Conservation (phyloP, 2,888 invertebrate genomes). For the Drosophila cracens region DNA sequence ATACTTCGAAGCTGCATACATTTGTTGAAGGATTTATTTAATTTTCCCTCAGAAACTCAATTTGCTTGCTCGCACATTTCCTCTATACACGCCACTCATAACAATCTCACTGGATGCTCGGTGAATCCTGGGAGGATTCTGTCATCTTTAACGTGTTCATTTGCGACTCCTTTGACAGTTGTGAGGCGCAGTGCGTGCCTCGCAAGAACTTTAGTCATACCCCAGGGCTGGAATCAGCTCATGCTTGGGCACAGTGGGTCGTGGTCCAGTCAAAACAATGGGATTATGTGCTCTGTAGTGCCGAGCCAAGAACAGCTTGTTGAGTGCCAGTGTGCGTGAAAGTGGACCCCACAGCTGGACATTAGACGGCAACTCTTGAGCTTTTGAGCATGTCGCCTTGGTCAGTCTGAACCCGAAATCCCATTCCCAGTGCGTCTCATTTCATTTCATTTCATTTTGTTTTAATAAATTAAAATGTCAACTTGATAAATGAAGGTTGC, state of each 20-base stretch:
- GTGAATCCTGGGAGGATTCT: conserved; percentile 50
- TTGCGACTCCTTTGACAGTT: conserved; percentile 58
- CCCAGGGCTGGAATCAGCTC: conserved; percentile 7
- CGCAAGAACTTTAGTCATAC: conserved; percentile 10
- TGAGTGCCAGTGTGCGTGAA: conserved; percentile 21
- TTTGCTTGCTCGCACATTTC: neutral
- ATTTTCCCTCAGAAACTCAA: neutral
- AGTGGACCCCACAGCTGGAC: conserved; percentile 19
- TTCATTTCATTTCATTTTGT: conserved; percentile 74
- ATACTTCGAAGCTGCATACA: neutral
- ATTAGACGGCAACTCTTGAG: conserved; percentile 5
- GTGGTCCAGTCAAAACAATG: neutral
- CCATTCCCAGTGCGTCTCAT: conserved; percentile 33
- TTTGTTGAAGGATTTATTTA: neutral
- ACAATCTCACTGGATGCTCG: conserved; percentile 20
- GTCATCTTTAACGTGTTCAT: conserved; percentile 75
- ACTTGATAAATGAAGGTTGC: conserved; percentile 83
- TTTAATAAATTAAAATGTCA: conserved; percentile 85
- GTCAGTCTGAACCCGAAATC: conserved; percentile 8
- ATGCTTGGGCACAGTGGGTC: conserved; percentile 16
- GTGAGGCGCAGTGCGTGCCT: conserved; percentile 48
- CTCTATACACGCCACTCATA: conserved; percentile 17
- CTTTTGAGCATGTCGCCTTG: conserved; percentile 16
- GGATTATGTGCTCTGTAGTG: neutral
- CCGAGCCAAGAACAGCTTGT: neutral